Evolutionary conservation across 92 coral and sea anemone genomes (phyloP), one percentile per base, ranked within the genome.

Genomic region (Micromussa lordhowensis): DNA sequence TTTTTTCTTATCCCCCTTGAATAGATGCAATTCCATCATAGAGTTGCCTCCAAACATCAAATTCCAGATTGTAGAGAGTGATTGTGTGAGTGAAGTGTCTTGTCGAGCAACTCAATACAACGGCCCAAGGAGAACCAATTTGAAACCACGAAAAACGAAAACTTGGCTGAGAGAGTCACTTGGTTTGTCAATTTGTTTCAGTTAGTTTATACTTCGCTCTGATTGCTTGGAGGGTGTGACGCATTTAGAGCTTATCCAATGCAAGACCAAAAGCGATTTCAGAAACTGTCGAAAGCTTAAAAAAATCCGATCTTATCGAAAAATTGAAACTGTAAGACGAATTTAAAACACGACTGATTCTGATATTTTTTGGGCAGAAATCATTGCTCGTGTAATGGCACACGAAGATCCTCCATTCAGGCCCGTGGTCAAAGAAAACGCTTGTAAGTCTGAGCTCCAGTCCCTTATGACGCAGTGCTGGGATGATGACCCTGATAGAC

Each of bases 381-480:
- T 96, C 30, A 90, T 96, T 17, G 83, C 93, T 36, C 93, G 95
- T 13, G 94, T 96, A 21, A 88, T 91, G 2, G 95, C 93, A 24
- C 96, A 88, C 48, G 98, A 94, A 66, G 94, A 91, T 14, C 96
- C 99, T 1, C 96, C 99, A 29, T 94, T 93, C 71, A 94, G 99
- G 75, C 99, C 99, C 51, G 88, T 96, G 4, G 98, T 96, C 24
- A 87, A 92, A 2, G 83, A 80, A 2, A 91, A 85, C 77, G 93
- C 95, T 18, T 94, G 97, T 82, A 96, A 96, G 79, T 91, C 93
- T 32, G 98, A 96, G 79, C 75, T 94, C 14, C 92, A 86, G 49
- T 79, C 95, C 21, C 76, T 94, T 51, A 94, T 94, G 96, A 94
- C 93, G 31, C 95, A 94, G 76, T 94, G 95, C 86, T 94, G 96